Evolutionary conservation across 2,113 vertebrate genomes (phyloP).

Genomic region (Mesoclemmys tuberculata): DNA sequence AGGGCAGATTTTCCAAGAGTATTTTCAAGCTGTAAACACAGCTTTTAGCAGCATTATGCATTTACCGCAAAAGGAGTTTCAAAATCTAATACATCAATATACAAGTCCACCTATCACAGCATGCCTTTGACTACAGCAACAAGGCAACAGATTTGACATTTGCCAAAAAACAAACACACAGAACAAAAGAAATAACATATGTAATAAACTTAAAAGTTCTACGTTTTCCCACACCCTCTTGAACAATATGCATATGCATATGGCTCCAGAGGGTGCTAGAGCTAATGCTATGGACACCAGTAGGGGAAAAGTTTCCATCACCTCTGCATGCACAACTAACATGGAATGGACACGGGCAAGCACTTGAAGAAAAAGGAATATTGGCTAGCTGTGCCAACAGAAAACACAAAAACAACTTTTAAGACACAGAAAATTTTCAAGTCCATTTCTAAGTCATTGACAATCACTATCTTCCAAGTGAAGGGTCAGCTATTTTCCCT

Average conservation of each 20-base stretch:
- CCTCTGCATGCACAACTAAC: too few relatives aligned
- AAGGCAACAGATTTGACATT: neutral
- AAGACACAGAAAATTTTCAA: neutral
- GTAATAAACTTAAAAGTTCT: neutral
- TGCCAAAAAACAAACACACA: neutral
- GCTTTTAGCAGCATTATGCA: neutral
- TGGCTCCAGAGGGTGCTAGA: too few relatives aligned
- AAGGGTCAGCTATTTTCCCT: neutral
- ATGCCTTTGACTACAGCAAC: neutral
- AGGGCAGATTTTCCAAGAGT: neutral
- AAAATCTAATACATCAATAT: neutral
- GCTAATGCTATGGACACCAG: too few relatives aligned
- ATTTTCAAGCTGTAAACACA: neutral
- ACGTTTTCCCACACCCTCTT: neutral
- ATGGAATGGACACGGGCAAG: too few relatives aligned
- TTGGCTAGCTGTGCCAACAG: neutral
- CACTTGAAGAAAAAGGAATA: neutral
- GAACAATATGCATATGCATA: neutral
- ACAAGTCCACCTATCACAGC: neutral
- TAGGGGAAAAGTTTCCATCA: too few relatives aligned
- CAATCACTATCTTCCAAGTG: neutral
- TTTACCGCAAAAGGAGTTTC: neutral
- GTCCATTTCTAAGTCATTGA: neutral
- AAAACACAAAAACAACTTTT: neutral
- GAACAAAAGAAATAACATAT: neutral